A percentile compares a stretch with the other conserved stretches of the same genome.
These are phyloP conservation scores for Pinctada fucata DNA, from an alignment of 2,888 invertebrate genomes.

Conservation along the genomic window DNA sequence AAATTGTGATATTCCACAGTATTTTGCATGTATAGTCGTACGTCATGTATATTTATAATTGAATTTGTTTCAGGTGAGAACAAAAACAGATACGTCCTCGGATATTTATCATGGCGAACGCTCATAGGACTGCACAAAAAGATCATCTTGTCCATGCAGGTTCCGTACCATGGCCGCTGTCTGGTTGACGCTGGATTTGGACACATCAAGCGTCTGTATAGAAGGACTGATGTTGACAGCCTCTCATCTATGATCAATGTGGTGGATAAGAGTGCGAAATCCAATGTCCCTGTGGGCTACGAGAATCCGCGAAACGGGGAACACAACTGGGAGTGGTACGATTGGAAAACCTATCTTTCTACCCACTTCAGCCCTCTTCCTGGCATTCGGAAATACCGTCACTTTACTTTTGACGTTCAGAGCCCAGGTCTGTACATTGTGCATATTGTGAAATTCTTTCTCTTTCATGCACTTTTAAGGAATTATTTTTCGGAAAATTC, in stretches of 20 bases:
- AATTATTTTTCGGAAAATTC: too few species aligned
- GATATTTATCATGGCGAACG: conserved; percentile 10
- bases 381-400: too few species aligned
- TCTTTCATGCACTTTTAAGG: too few species aligned
- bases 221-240: not conserved
- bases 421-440: too few species aligned
- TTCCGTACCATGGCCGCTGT: conserved; percentile 15
- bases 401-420: too few species aligned
- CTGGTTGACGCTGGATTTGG: conserved; percentile 12
- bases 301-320: not conserved
- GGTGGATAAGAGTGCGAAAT: conserved; percentile 7
- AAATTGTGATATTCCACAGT: too few species aligned
- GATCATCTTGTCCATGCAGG: conserved; percentile 13
- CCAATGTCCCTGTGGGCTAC: not conserved
- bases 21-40: too few species aligned
- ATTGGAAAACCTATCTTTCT: conserved; percentile 1
- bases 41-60: too few species aligned
- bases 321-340: conserved; percentile 15
- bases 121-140: conserved; percentile 6
- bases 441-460: too few species aligned
- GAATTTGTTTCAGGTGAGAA: conserved; percentile 2
- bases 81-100: conserved; percentile 1
- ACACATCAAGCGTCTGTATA: not conserved
- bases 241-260: not conserved
- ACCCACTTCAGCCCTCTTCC: too few species aligned